Conservation (phyloP, 2,888 invertebrate genomes). For the Ectemnius lituratus region DNA sequence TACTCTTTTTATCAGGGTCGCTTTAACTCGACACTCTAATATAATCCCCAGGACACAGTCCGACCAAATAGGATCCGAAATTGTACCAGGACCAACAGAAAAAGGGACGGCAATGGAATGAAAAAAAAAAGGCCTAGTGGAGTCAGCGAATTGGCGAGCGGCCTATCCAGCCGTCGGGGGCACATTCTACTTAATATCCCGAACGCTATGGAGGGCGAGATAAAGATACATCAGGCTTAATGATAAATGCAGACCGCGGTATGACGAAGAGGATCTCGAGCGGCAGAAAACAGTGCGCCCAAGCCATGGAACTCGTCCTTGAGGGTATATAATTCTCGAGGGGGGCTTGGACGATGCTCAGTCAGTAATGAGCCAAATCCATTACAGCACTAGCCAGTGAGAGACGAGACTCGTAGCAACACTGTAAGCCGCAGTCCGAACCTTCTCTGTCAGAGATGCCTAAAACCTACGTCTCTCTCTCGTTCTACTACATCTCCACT, state of each 20-base stretch:
- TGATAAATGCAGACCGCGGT: slow-evolving; percentile 33
- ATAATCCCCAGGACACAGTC: too few relatives aligned
- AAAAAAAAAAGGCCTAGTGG: neutral
- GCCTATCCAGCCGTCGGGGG: neutral
- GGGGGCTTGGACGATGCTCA: slow-evolving; percentile 55
- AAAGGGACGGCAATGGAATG: neutral
- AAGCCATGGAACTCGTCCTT: slow-evolving; percentile 55
- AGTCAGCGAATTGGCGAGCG: slow-evolving; percentile 15
- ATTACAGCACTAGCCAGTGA: slow-evolving; percentile 58
- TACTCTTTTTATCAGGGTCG: too few relatives aligned
- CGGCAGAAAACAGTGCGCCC: slow-evolving; percentile 43
- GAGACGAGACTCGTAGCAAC: slow-evolving; percentile 42
- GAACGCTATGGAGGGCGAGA: slow-evolving; percentile 14
- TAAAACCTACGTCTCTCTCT: neutral
- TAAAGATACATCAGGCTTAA: slow-evolving; percentile 31
- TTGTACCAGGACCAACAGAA: too few relatives aligned
- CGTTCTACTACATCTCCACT: slow-evolving; percentile 3
- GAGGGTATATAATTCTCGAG: slow-evolving; percentile 53
- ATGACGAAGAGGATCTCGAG: slow-evolving; percentile 33
- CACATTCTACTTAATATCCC: slow-evolving; percentile 12
- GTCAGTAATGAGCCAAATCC: slow-evolving; percentile 67
- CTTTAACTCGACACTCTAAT: too few relatives aligned
- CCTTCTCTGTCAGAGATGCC: neutral
- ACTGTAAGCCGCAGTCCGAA: slow-evolving; percentile 41
- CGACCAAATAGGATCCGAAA: too few relatives aligned